Evolutionary conservation across 1,140 invertebrate species (phyloP), one percentile per base, ranked within the genome.

Genomic region (Pseudomyrmex sp.): DNA sequence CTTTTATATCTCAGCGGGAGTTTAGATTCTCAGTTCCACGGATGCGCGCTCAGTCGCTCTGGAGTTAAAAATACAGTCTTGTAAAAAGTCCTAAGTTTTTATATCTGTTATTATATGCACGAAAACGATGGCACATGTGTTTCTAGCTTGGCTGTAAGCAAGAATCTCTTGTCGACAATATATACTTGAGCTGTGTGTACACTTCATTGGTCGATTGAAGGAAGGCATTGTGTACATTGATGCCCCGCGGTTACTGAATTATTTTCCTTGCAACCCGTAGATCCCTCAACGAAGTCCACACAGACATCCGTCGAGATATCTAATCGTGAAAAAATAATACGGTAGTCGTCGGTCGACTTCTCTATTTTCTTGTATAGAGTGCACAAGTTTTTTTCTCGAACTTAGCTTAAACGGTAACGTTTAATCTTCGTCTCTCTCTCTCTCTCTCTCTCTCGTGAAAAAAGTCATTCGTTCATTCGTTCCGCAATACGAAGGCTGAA

Each of bases 91-190:
- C 84, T 85, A 85, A 69, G 73, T 86, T 59, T 59, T 86, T 89
- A 86, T 48, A 75, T 73, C 66, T 83, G 68, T 80, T 65, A 65
- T 79, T 89, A 82, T 84, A 84, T 85, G 74, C 89, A 85, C 85
- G 85, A 85, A 89, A 89, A 86, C 56, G 88, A 89, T 89, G 88
- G 88, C 88, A 89, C 88, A 89, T 89, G 68, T 86, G 80, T 89
- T 86, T 84, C 76, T 88, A 89, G 80, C 69, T 89, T 89, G 88
- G 82, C 82, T 73, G 46, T 82, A 88, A 83, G 75, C 85, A 84
- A 82, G 86, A 83, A 80, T 61, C 59, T 85, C 65, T 72, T 50
- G n/a, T 59, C 66, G 65, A 58, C 54, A 59, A 80, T 82, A 85
- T 35, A 5, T 88, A 88, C 61, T 85, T 85, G 79, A 85, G 79